These are phyloP conservation scores for Galeruca laticollis DNA, from an alignment of 2,888 invertebrate species.

Conservation along the genomic window DNA sequence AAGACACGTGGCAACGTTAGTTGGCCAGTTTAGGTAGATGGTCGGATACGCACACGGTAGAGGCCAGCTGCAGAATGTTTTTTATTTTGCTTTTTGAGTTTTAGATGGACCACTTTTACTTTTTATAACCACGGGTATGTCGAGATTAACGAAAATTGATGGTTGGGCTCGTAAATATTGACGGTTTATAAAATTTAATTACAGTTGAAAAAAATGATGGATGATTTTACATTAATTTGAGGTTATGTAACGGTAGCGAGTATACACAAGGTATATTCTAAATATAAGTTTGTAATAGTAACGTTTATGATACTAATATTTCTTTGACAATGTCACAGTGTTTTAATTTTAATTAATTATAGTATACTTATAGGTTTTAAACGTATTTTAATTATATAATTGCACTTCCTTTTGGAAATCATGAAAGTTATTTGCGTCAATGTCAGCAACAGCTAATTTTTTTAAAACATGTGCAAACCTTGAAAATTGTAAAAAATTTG, in stretches of 20 bases:
- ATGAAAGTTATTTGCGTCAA: too few relatives aligned
- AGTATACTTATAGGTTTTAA: not conserved
- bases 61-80: slow-evolving; percentile 38
- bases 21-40: slow-evolving; percentile 28
- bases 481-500: slow-evolving; percentile 3
- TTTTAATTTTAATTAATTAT: too few relatives aligned
- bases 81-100: slow-evolving; percentile 26
- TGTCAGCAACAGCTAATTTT: not conserved
- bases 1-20: not conserved
- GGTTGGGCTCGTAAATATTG: slow-evolving; percentile 25
- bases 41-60: slow-evolving; percentile 40
- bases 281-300: too few relatives aligned
- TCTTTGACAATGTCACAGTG: too few relatives aligned
- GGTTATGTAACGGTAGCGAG: not conserved
- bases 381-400: not conserved
- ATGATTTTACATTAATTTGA: not conserved
- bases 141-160: slow-evolving; percentile 39
- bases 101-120: slow-evolving; percentile 55
- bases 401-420: not conserved
- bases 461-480: not conserved
- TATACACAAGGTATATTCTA: not conserved
- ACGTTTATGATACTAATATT: too few relatives aligned
- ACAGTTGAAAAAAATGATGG: slow-evolving; percentile 10
- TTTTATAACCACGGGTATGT: slow-evolving; percentile 43
- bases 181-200: slow-evolving; percentile 25